Percentiles rank a stretch among this genome's conserved stretches.
Evolutionary conservation across 2,113 vertebrate genomes (phyloP).

Genomic region (Rissa tridactyla): DNA sequence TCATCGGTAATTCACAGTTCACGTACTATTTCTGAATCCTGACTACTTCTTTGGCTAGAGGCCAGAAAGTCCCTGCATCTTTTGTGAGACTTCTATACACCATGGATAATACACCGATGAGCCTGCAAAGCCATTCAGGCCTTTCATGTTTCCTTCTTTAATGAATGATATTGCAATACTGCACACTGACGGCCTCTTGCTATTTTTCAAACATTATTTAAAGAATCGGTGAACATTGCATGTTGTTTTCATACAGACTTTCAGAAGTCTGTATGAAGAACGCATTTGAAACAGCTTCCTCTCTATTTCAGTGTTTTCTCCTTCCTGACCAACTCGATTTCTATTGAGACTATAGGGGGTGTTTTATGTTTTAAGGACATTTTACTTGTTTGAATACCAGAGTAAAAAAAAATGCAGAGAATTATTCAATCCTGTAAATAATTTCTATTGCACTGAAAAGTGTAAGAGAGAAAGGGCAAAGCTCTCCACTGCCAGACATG

Average conservation of each 20-base stretch:
- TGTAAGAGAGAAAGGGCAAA: not conserved
- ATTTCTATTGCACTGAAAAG: not conserved
- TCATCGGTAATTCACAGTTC: not conserved
- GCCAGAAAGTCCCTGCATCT: not conserved
- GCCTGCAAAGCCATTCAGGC: not conserved
- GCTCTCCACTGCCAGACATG: not conserved
- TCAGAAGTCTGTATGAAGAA: not conserved
- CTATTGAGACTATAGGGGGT: not conserved
- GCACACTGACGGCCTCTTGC: not conserved
- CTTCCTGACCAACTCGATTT: not conserved
- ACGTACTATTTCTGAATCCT: not conserved
- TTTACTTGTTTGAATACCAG: not conserved
- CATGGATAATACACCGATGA: not conserved
- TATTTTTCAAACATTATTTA: constrained; percentile 22
- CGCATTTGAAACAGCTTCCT: not conserved
- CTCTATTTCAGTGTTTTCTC: not conserved
- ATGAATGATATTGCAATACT: not conserved
- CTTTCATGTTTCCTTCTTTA: constrained; percentile 14
- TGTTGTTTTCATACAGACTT: not conserved
- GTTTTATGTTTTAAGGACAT: not conserved
- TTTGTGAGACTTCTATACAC: not conserved
- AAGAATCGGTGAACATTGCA: not conserved
- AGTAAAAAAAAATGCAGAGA: not conserved
- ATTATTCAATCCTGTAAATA: constrained; percentile 19
- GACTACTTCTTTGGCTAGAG: not conserved